These are phyloP conservation scores for Pelecanoides urinatrix DNA, from an alignment of 2,113 vertebrate genomes.

Conservation along the genomic window DNA sequence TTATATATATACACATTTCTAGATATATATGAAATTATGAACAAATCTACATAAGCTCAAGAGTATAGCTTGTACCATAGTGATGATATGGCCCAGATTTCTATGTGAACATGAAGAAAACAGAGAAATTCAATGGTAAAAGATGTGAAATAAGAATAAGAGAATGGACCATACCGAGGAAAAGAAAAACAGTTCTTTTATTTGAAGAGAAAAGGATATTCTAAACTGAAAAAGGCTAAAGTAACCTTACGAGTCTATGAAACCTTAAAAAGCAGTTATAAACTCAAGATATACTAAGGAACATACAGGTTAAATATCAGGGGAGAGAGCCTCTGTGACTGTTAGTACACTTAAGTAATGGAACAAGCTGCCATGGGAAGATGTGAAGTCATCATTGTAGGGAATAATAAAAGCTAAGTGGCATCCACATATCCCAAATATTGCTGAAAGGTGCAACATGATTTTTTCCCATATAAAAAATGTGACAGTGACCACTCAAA, in stretches of 20 bases:
- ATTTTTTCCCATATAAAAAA: neutral
- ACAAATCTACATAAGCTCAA: neutral
- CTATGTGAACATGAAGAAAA: neutral
- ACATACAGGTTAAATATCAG: neutral
- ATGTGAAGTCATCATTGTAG: neutral
- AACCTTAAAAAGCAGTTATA: neutral
- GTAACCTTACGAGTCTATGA: neutral
- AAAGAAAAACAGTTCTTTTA: neutral
- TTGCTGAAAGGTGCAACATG: neutral
- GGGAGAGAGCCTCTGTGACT: neutral
- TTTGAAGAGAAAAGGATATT: neutral
- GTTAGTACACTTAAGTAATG: neutral
- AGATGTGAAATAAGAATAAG: neutral
- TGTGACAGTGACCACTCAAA: neutral
- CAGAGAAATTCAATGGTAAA: neutral
- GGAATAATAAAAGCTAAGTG: neutral
- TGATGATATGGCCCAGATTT: neutral
- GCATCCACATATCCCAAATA: neutral
- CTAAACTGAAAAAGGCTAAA: neutral
- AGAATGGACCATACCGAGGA: neutral
- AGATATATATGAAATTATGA: neutral
- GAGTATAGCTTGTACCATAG: neutral
- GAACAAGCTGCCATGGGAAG: neutral
- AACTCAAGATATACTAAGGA: neutral
- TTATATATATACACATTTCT: neutral